These are phyloP conservation scores for Penaeus chinensis DNA, from an alignment of 1,140 invertebrate species.

Conservation along the genomic window DNA sequence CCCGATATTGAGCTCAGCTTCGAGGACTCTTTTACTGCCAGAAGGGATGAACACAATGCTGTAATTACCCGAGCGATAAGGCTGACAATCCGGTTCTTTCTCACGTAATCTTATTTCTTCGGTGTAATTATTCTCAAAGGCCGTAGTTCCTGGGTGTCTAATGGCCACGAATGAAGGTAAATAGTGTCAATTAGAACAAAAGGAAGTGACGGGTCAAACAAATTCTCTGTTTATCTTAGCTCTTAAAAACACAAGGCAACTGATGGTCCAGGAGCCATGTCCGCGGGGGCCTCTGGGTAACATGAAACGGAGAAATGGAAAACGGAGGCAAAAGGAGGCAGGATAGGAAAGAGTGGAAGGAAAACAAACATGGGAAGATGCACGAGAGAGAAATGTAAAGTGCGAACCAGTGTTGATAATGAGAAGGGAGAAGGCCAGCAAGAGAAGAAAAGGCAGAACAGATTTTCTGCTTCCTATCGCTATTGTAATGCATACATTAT, in stretches of 20 bases:
- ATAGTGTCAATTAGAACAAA: conserved; percentile 62
- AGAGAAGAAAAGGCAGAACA: background rate
- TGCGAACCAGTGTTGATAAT: no score
- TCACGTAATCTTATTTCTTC: conserved; percentile 23
- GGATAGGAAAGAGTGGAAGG: background rate
- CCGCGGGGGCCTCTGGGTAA: background rate
- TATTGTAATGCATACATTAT: no score
- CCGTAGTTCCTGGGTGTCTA: conserved; percentile 39
- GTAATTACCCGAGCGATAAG: background rate
- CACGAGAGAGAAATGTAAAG: background rate
- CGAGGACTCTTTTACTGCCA: conserved; percentile 41
- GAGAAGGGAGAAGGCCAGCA: background rate
- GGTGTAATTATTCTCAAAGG: background rate
- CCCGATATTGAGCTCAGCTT: conserved; percentile 51
- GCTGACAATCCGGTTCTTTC: background rate
- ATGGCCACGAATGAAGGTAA: conserved; percentile 60
- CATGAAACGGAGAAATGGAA: background rate
- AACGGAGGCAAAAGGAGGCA: background rate
- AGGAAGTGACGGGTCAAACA: conserved; percentile 58
- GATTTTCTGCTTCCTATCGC: no score
- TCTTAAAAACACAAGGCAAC: conserved; percentile 58
- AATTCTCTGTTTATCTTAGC: conserved; percentile 51
- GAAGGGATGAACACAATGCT: background rate
- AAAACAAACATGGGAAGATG: background rate
- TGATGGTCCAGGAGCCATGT: conserved; percentile 43